These are phyloP conservation scores for Caenorhabditis imperialis DNA, from an alignment of 2,888 invertebrate species.

Conservation along the genomic window DNA sequence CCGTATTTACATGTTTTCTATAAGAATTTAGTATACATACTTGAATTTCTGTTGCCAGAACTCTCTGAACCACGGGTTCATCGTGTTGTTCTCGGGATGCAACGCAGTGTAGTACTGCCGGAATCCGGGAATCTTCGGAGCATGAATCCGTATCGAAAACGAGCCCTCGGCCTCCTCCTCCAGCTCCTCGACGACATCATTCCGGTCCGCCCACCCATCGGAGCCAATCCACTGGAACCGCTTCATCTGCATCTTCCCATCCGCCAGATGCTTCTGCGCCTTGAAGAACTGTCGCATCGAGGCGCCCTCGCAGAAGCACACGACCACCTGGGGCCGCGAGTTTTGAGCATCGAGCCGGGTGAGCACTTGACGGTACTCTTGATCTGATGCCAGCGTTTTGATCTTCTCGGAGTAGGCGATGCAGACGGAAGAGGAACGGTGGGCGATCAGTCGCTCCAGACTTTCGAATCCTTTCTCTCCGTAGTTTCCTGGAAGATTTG, in stretches of 20 bases:
- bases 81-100: constrained; percentile 82
- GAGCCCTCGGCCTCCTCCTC: constrained; percentile 84
- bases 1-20: too few relatives aligned
- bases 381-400: constrained; percentile 71
- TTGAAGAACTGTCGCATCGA: constrained; percentile 81
- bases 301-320: constrained; percentile 87
- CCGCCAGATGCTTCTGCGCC: constrained; percentile 71
- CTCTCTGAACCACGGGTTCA: constrained; percentile 86
- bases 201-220: constrained; percentile 75
- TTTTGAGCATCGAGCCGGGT: constrained; percentile 63
- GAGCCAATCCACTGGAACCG: constrained; percentile 78
- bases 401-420: constrained; percentile 85
- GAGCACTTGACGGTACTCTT: constrained; percentile 71
- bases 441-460: constrained; percentile 81
- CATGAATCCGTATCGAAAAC: constrained; percentile 86
- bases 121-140: constrained; percentile 81
- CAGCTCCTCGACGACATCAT: constrained; percentile 84
- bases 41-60: constrained; percentile 86
- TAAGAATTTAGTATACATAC: constrained; percentile 78
- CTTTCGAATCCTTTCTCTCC: constrained; percentile 86
- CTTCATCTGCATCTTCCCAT: constrained; percentile 32
- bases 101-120: constrained; percentile 84
- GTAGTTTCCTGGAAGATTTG: constrained; percentile 83
- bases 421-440: constrained; percentile 82
- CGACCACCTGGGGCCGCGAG: constrained; percentile 75